Conservation (phyloP, 2,888 invertebrate species). For the Uloborus plumipes region DNA sequence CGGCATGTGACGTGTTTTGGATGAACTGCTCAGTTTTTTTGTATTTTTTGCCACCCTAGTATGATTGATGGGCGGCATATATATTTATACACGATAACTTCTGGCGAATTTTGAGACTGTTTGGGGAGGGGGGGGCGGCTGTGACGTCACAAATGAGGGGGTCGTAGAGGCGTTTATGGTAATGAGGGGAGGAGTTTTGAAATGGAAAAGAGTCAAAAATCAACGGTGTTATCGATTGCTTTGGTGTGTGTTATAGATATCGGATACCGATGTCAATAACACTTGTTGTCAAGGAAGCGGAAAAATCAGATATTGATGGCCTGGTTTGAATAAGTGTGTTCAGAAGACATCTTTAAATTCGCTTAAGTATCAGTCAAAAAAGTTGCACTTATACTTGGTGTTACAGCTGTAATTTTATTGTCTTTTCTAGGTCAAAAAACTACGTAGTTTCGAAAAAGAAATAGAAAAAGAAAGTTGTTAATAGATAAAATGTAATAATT, state of each 20-base stretch:
- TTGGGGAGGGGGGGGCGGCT: slow-evolving; percentile 1
- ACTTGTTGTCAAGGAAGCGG: slow-evolving; percentile 21
- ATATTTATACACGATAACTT: slow-evolving; percentile 61
- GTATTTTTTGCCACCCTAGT: slow-evolving; percentile 10
- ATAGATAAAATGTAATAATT: too few species aligned
- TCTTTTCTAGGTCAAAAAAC: too few species aligned
- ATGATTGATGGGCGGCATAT: slow-evolving; percentile 52
- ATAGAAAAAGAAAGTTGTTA: too few species aligned
- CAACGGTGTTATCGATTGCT: too few species aligned
- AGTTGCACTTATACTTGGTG: too few species aligned
- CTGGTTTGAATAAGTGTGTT: too few species aligned
- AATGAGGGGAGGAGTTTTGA: slow-evolving; percentile 31
- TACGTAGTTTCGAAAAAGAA: too few species aligned
- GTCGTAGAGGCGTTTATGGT: slow-evolving; percentile 38
- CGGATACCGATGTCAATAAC: slow-evolving; percentile 51
- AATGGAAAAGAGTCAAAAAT: too few species aligned
- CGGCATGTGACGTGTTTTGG: slow-evolving; percentile 32
- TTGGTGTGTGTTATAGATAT: slow-evolving; percentile 20
- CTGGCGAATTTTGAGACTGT: slow-evolving; percentile 36
- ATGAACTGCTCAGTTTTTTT: slow-evolving; percentile 41
- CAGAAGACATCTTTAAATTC: too few species aligned
- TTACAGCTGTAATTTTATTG: too few species aligned
- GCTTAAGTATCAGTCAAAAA: too few species aligned
- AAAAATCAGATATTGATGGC: too few species aligned
- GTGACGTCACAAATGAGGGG: background rate